phyloP scores from a whole-genome alignment of 2,113 vertebrate genomes.

The Lampris incognitus region DNA sequence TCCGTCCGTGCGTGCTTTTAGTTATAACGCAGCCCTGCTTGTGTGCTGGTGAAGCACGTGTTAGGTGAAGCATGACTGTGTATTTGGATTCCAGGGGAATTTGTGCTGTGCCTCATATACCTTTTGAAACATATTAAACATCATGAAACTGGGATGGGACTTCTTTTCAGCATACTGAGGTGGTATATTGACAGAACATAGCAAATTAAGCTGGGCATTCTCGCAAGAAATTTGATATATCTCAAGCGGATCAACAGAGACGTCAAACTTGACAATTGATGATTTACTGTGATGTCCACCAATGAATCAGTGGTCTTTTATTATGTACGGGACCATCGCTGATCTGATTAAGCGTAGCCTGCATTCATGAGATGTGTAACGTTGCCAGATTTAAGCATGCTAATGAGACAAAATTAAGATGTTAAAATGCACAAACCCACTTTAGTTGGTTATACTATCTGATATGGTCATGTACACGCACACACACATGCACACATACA shows the following conservation, averaged over 20 bases:
- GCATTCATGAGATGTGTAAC: background rate
- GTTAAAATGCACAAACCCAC: background rate
- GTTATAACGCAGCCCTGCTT: too few species aligned
- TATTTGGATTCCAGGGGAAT: too few species aligned
- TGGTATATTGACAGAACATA: background rate
- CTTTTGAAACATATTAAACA: background rate
- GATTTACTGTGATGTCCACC: constrained; percentile 32
- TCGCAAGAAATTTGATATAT: background rate
- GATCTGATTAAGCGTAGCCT: background rate
- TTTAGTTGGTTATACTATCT: too few species aligned
- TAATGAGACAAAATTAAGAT: background rate
- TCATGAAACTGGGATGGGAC: constrained; percentile 72
- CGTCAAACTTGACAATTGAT: background rate
- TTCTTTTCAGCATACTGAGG: constrained; percentile 42
- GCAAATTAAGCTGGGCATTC: constrained; percentile 1
- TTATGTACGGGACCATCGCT: background rate
- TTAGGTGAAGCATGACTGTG: too few species aligned
- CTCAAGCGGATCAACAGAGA: background rate
- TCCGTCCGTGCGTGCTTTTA: background rate
- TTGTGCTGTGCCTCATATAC: too few species aligned
- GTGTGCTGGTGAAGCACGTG: too few species aligned
- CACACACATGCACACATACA: constrained; percentile 18
- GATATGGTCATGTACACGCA: background rate
- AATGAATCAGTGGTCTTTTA: constrained; percentile 36
- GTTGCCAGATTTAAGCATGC: background rate